These are phyloP conservation scores for Pseudorasbora parva DNA, from an alignment of 2,113 vertebrate genomes.

Conservation along the genomic window DNA sequence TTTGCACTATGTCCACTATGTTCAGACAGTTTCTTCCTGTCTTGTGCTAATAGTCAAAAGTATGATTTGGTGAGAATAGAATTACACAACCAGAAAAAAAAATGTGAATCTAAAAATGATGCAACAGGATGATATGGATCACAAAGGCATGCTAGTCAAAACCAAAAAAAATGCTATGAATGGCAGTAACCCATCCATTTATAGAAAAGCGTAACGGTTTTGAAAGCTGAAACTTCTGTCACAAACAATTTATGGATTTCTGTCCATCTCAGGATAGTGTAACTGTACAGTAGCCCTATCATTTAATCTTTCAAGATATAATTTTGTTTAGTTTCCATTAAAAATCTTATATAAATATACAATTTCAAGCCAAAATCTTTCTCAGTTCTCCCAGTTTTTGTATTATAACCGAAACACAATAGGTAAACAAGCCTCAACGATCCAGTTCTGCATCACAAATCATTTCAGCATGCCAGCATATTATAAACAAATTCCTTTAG, in stretches of 20 bases:
- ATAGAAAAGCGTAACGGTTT: neutral
- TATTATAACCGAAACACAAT: neutral
- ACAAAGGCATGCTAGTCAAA: constrained; percentile 13
- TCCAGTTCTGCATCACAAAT: neutral
- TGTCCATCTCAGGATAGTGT: neutral
- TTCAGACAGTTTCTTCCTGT: no score
- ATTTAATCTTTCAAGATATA: neutral
- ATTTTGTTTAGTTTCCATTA: neutral
- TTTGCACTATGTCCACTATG: neutral
- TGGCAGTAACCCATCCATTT: neutral
- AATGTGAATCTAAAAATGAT: constrained; percentile 14
- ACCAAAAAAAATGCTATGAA: neutral
- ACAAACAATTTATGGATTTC: neutral
- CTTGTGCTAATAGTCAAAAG: no score
- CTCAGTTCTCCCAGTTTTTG: neutral
- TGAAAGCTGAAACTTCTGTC: neutral
- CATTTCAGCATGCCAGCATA: neutral
- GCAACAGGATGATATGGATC: constrained; percentile 19
- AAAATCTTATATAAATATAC: neutral
- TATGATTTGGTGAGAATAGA: neutral
- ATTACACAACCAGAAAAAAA: neutral
- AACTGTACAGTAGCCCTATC: neutral
- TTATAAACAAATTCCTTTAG: constrained; percentile 33
- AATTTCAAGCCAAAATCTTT: neutral
- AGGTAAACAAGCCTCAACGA: neutral